Conservation (phyloP, 2,888 invertebrate genomes). For the Eupithecia subumbrata region DNA sequence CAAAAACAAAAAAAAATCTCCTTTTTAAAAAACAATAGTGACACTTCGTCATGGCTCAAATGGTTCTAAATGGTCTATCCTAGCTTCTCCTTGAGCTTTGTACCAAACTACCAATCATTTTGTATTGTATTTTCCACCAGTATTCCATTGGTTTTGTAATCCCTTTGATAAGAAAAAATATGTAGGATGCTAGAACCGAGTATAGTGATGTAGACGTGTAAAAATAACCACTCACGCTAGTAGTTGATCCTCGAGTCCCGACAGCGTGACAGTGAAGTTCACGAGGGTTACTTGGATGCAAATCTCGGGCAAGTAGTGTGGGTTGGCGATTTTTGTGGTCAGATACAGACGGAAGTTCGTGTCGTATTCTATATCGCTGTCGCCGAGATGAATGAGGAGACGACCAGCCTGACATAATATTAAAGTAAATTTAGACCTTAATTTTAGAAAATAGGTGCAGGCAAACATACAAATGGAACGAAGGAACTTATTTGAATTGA, state of each 20-base stretch:
- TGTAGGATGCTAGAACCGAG: too few species aligned
- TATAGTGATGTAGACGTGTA: background rate
- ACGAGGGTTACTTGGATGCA: conserved; percentile 96
- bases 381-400: conserved; percentile 92
- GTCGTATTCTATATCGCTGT: conserved; percentile 95
- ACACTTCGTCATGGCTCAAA: too few species aligned
- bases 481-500: background rate
- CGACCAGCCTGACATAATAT: conserved; percentile 86
- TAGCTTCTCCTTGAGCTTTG: too few species aligned
- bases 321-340: conserved; percentile 96
- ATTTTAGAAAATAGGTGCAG: background rate
- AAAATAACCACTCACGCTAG: conserved; percentile 87
- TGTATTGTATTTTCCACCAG: background rate
- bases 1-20: too few species aligned
- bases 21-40: too few species aligned
- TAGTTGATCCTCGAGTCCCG: conserved; percentile 95
- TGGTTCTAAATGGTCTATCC: too few species aligned
- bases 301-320: conserved; percentile 96
- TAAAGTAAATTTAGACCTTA: background rate
- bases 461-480: too few species aligned
- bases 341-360: conserved; percentile 93
- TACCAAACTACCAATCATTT: too few species aligned
- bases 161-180: background rate
- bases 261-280: conserved; percentile 95
- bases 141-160: background rate